phyloP scores from a whole-genome alignment of 2,888 invertebrate species.

The Oeneis ivallda region DNA sequence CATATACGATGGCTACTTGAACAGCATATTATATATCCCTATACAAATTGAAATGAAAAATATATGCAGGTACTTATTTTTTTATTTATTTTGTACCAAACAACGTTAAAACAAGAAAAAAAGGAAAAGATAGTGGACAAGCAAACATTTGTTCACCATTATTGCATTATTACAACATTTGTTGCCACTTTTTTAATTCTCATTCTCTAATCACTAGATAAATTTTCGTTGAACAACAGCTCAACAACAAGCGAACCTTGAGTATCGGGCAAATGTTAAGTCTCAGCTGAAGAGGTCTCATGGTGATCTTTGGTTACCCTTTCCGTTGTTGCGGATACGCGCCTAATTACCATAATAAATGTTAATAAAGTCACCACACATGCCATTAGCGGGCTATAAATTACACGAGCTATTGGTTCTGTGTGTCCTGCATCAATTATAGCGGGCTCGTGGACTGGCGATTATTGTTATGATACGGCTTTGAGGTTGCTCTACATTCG shows the following conservation, averaged over 20 bases:
- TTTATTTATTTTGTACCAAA: too few species aligned
- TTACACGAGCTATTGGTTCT: conserved; percentile 76
- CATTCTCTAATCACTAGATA: not conserved
- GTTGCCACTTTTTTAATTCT: too few species aligned
- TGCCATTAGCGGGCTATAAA: conserved; percentile 73
- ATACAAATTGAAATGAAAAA: too few species aligned
- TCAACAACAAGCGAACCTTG: conserved; percentile 3
- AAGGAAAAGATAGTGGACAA: too few species aligned
- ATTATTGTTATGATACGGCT: conserved; percentile 21
- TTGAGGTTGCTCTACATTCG: conserved; percentile 16
- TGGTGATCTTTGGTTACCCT: conserved; percentile 28
- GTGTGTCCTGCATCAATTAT: conserved; percentile 72
- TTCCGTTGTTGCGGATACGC: conserved; percentile 26
- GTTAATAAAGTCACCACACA: conserved; percentile 73
- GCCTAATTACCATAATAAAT: conserved; percentile 74
- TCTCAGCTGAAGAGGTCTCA: conserved; percentile 19
- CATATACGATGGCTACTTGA: too few species aligned
- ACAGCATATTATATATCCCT: too few species aligned
- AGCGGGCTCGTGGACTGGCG: conserved; percentile 32
- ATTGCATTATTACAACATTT: too few species aligned
- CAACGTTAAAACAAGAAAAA: too few species aligned
- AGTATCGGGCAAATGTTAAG: conserved; percentile 15
- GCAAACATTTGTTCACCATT: too few species aligned
- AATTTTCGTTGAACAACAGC: not conserved
- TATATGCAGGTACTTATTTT: too few species aligned